These are phyloP conservation scores for Maylandia zebra DNA, from an alignment of 2,113 vertebrate species.

Conservation along the genomic window DNA sequence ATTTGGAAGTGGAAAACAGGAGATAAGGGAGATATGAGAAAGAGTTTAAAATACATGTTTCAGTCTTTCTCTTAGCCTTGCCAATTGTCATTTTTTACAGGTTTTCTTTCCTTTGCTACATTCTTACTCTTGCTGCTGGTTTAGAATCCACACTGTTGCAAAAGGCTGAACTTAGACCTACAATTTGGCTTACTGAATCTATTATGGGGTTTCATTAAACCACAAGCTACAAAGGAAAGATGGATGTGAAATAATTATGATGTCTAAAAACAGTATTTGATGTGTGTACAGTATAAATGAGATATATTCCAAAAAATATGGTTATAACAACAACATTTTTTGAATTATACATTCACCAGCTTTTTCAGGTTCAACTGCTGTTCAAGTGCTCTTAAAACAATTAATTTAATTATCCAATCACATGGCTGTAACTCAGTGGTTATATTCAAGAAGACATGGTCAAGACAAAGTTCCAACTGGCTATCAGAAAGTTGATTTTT, in stretches of 20 bases:
- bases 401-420: background rate
- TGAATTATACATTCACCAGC: background rate
- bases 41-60: background rate
- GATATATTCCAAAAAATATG: background rate
- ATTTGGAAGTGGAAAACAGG: constrained; percentile 11
- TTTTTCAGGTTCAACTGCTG: background rate
- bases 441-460: background rate
- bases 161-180: background rate
- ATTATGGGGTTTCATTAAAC: background rate
- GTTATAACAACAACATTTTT: background rate
- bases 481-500: background rate
- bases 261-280: background rate
- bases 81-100: background rate
- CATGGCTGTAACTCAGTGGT: background rate
- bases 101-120: background rate
- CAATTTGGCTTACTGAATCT: background rate
- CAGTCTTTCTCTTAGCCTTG: background rate
- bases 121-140: background rate
- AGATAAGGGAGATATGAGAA: background rate
- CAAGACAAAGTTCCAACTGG: background rate
- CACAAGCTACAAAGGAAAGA: background rate
- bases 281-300: background rate
- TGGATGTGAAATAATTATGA: background rate
- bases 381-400: background rate
- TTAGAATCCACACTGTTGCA: background rate